Conservation (phyloP, 2,797 vertebrate species). For the Molossus molossus region DNA sequence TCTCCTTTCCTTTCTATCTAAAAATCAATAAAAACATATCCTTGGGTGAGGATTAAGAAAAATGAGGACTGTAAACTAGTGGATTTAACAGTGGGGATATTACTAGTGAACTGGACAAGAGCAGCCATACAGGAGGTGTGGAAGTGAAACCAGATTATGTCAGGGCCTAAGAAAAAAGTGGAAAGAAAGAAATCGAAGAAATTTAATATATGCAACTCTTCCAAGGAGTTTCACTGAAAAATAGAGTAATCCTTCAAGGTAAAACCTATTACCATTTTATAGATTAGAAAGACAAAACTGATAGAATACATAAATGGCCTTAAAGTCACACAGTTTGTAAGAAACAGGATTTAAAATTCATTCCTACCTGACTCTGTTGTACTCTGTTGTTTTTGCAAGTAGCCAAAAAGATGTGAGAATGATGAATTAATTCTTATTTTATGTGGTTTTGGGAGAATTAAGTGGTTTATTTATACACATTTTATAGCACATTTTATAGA, state of each 20-base stretch:
- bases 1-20: background rate
- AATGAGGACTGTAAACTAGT: background rate
- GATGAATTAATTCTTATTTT: background rate
- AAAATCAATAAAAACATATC: background rate
- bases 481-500: background rate
- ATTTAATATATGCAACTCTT: background rate
- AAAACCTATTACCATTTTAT: background rate
- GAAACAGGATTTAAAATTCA: slow-evolving; percentile 1
- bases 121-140: background rate
- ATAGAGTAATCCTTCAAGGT: background rate
- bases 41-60: background rate
- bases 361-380: background rate
- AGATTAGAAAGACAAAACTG: background rate
- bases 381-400: background rate
- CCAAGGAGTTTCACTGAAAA: background rate
- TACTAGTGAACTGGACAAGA: background rate
- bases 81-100: background rate
- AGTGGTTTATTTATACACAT: background rate
- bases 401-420: background rate
- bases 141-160: background rate
- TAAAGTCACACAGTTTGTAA: background rate
- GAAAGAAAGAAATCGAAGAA: background rate
- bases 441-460: background rate
- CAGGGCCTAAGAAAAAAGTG: background rate
- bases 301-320: background rate